Evolutionary conservation across 1,140 invertebrate species (phyloP), one percentile per base, ranked within the genome.

Genomic region (Drosophila biarmipes): DNA sequence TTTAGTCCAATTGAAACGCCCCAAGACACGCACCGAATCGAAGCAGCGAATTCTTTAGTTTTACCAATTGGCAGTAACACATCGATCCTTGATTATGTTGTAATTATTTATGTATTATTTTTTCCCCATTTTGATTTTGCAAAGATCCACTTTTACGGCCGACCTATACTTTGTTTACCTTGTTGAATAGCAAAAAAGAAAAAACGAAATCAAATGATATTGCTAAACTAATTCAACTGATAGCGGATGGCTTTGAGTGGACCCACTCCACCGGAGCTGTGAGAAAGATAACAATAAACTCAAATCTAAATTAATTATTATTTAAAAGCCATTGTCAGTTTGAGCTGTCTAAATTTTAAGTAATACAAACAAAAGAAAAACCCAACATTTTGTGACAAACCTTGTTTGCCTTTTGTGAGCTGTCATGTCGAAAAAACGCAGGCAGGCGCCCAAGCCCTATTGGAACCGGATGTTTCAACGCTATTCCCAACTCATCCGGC

Each of bases 101-200:
- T 64, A 66, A 64, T 78, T 78, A 72, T 57, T 79, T 63, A 58
- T 58, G 68, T 87, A 86, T 86, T 86, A 86, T 86, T 76, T 76
- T 64, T 8, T 11, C 12, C 17, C 31, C 27, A 8, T 73, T 49
- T 53, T 59, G 31, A 73, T 59, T 56, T 55, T 54, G 43, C 31
- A 56, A 76, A 68, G 56, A 56, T 55, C 57, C 43, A 40, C 73
- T 64, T 78, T 61, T 58, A 48, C 38, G 43, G 14, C 29, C 48
- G 48, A 55, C n/a, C 43, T 68, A 38, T 57, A 58, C 19, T 45
- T 74, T 69, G 78, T 68, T 31, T 40, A 48, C 29, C 42, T 53
- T 54, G 56, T 73, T 54, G 38, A 40, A 29, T 42, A 56, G 17
- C 53, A 57, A 67, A 48, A 17, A 48, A 45, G 57, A 42, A 55